Evolutionary conservation across 2,113 vertebrate genomes (phyloP).

Genomic region (Genyomyrus donnyi): DNA sequence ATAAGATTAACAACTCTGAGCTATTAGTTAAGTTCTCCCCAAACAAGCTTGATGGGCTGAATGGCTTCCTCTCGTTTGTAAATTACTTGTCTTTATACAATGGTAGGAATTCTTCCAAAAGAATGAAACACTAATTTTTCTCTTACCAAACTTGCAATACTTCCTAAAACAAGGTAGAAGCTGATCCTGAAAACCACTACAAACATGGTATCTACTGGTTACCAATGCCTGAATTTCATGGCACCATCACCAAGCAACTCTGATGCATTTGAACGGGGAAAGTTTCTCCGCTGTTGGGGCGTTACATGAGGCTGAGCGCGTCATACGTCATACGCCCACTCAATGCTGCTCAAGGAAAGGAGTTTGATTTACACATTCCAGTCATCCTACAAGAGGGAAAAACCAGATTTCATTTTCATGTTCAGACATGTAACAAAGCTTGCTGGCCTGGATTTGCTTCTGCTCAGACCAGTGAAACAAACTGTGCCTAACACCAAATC

Average conservation of each 20-base stretch:
- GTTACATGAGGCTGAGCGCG: rapidly evolving
- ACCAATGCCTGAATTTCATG: background rate
- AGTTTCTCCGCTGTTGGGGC: background rate
- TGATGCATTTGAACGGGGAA: background rate
- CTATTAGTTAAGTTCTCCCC: no score
- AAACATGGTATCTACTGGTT: no score
- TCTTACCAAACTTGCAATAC: background rate
- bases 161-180: background rate
- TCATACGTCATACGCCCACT: background rate
- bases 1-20: no score
- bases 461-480: background rate
- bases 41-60: no score
- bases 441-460: background rate
- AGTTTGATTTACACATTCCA: background rate
- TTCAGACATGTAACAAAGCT: background rate
- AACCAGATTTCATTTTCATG: background rate
- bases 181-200: no score
- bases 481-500: background rate
- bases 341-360: background rate
- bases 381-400: background rate
- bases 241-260: background rate
- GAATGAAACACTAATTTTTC: background rate
- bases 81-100: background rate
- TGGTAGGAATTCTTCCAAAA: background rate
- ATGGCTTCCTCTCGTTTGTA: no score